Percentiles rank a stretch among this genome's conserved stretches.
Conservation (phyloP, 2,888 invertebrate species). For the Gastrophysa polygoni region DNA sequence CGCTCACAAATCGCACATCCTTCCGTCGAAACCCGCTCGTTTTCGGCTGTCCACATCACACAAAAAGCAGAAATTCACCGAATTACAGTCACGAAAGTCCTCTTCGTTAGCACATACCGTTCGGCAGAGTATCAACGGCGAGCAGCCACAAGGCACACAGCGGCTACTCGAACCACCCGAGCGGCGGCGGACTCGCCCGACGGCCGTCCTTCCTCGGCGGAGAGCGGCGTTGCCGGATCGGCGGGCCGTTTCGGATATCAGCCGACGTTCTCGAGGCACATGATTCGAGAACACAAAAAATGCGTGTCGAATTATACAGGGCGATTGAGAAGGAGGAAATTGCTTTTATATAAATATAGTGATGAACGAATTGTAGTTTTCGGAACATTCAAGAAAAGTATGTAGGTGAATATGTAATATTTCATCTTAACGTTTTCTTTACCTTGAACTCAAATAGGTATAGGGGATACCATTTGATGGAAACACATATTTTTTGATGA, state of each 20-base stretch:
- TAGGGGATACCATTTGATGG: no score
- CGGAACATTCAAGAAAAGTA: no score
- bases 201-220: constrained; percentile 13
- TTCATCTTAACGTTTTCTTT: no score
- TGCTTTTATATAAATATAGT: not conserved
- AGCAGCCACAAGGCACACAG: constrained; percentile 41
- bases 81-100: constrained; percentile 45
- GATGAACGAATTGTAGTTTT: not conserved
- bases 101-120: constrained; percentile 45
- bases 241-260: not conserved
- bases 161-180: constrained; percentile 40
- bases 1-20: constrained; percentile 39
- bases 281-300: not conserved
- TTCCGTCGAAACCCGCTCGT: constrained; percentile 20
- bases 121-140: constrained; percentile 44
- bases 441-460: no score
- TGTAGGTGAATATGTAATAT: no score
- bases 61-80: constrained; percentile 37
- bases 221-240: constrained; percentile 31
- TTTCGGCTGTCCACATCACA: constrained; percentile 39
- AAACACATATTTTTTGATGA: no score
- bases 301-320: not conserved
- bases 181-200: constrained; percentile 26
- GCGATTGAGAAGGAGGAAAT: not conserved
- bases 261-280: not conserved